Evolutionary conservation across 2,888 invertebrate species (phyloP), one percentile per base, ranked within the genome.

Genomic region (Habroteleia sp.): DNA sequence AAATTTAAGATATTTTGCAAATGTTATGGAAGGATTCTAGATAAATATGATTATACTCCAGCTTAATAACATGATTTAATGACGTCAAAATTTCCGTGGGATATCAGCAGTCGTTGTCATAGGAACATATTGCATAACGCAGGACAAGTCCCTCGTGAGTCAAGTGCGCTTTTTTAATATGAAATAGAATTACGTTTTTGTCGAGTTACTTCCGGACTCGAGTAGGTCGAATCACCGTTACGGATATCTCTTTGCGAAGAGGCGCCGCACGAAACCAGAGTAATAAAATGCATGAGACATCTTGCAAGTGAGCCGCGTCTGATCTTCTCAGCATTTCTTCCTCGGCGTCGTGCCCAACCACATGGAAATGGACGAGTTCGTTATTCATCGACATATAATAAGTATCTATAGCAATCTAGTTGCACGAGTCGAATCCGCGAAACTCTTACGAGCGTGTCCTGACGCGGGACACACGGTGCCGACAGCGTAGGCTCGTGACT

Each of bases 201-300:
- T 42, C 27, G 14, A 41, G 74, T 71, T 79, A 77, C 81, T 80
- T 79, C 77, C 77, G 78, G 74, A 71, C 72, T 76, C 79, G 79
- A 81, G 81, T 85, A 82, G 85, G 85, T 84, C 84, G 80, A 82
- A 77, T 79, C 80, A 84, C 85, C 85, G 85, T 85, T 85, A 85
- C 41, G 69, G 73, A 78, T 80, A 79, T 81, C 78, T 79, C 78
- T 77, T 78, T 78, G 63, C 76, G 77, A 80, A 78, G 63, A 74
- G 74, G 68, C 63, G 74, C 71, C 71, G 75, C 71, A 79, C 79
- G 79, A 78, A 80, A 77, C 79, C 79, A 76, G 82, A 81, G 76
- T 77, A 79, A 81, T 77, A 79, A 82, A 81, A 77, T 63, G 77
- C 74, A 71, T 69, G 79, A 74, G 79, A 82, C 80, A 82, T 76